Percentiles rank a stretch among this genome's conserved stretches.
phyloP scores from a whole-genome alignment of 2,888 invertebrate species.

The Amaurobius ferox region DNA sequence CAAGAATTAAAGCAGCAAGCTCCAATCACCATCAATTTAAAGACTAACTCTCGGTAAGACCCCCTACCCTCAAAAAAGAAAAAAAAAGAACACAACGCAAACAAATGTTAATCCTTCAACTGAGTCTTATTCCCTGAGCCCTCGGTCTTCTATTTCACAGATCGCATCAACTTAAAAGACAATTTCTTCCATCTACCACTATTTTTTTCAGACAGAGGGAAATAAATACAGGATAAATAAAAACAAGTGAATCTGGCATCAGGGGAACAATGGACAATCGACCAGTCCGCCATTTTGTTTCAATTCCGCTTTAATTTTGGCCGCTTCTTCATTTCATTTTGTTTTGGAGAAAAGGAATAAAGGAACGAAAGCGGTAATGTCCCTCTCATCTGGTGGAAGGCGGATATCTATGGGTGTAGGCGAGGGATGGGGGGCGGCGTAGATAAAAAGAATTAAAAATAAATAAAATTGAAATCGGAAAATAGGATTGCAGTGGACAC shows the following conservation, averaged over 20 bases:
- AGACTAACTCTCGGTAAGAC: background rate
- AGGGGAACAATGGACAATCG: conserved; percentile 9
- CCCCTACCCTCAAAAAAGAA: too few species aligned
- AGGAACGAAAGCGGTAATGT: too few species aligned
- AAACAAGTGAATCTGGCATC: too few species aligned
- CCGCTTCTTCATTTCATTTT: too few species aligned
- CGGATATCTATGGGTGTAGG: too few species aligned
- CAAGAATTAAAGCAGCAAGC: background rate
- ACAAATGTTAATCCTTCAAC: background rate
- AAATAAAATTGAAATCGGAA: too few species aligned
- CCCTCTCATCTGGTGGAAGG: too few species aligned
- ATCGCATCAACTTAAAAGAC: conserved; percentile 46
- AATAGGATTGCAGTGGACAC: too few species aligned
- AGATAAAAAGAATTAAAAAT: too few species aligned
- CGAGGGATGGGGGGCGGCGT: too few species aligned
- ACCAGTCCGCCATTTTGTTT: background rate
- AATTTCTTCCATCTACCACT: conserved; percentile 7
- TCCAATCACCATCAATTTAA: background rate
- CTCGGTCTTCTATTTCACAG: conserved; percentile 23
- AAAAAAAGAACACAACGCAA: background rate
- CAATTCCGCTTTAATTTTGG: too few species aligned
- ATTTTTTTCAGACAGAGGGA: background rate
- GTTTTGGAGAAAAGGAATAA: too few species aligned
- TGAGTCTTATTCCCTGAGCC: background rate
- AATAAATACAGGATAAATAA: background rate